Evolutionary conservation across 2,888 invertebrate genomes (phyloP), one percentile per base, ranked within the genome.

Genomic region (Lasius fuliginosus): DNA sequence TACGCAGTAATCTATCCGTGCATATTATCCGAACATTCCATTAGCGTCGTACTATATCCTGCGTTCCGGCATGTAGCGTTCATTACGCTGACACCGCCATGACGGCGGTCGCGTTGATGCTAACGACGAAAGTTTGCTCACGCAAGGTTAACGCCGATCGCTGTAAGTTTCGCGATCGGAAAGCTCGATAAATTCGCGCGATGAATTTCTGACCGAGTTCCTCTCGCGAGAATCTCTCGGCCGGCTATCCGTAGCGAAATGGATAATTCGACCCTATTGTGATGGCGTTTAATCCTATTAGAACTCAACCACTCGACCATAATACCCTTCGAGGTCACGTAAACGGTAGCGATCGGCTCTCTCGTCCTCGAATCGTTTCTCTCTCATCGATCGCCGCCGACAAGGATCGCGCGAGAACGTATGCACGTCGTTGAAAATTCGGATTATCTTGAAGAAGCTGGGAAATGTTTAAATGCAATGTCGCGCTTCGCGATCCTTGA

Each of bases 271-370:
- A 56, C 71, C 83, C 84, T 76, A 83, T 85, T 85, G 75, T 68
- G 40, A 74, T 73, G 69, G 60, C 74, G 85, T 83, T 89, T 87
- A 89, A 87, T 87, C 90, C 88, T 87, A 88, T 88, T 88, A 90
- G 85, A 83, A 85, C 90, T 86, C 65, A 79, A 88, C 86, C 87
- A 83, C 74, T 85, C 88, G 82, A 87, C 83, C 88, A 83, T 85
- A 88, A 91, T 90, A 82, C 71, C 75, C 56, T 84, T 79, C 79
- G 87, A 62, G 67, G 71, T 46, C 74, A 81, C 68, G 62, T 86
- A 74, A 64, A 65, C 79, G 56, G 42, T 11, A 60, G 42, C 58
- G 75, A 85, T 82, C 67, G 40, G 23, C 75, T 42, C 40, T n/a
- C 30, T 82, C 40, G 60, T 62, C 53, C 36, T 15, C 15, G 62